Percentiles rank a stretch among this genome's conserved stretches.
Evolutionary conservation across 53 echinoderm and acorn worm genomes (phyloP).

Genomic region (Echinometra lucunter): DNA sequence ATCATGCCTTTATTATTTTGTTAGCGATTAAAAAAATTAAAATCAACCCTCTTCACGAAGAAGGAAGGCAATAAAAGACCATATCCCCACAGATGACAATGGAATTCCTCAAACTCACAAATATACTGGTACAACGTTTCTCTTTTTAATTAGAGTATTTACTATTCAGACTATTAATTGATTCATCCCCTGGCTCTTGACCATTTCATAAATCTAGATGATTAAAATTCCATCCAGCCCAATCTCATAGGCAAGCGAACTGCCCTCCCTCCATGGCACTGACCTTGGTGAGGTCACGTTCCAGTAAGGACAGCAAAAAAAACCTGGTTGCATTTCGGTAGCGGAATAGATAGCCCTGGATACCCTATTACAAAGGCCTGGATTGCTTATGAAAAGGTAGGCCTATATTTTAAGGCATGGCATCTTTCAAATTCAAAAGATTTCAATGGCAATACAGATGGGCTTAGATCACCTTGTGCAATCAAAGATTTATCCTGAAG

Average conservation of each 20-base stretch:
- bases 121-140: neutral
- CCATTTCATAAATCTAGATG: conserved; percentile 32
- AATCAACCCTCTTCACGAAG: neutral
- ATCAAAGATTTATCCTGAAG: no score
- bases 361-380: neutral
- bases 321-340: neutral
- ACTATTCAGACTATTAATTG: neutral
- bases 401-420: no score
- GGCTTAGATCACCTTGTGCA: no score
- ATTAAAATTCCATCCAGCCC: conserved; percentile 41
- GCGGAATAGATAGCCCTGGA: neutral
- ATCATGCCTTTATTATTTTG: neutral
- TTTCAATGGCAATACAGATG: no score
- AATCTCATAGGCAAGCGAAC: neutral
- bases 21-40: neutral
- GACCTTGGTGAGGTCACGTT: conserved; percentile 38
- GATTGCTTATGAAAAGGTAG: no score
- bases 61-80: neutral
- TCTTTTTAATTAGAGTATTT: neutral
- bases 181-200: conserved; percentile 31
- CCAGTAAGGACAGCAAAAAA: neutral
- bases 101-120: neutral
- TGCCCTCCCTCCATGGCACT: neutral
- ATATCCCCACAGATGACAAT: neutral
- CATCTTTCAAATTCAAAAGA: no score